phyloP scores from a whole-genome alignment of 2,113 vertebrate species.

The Pseudopodoces humilis region DNA sequence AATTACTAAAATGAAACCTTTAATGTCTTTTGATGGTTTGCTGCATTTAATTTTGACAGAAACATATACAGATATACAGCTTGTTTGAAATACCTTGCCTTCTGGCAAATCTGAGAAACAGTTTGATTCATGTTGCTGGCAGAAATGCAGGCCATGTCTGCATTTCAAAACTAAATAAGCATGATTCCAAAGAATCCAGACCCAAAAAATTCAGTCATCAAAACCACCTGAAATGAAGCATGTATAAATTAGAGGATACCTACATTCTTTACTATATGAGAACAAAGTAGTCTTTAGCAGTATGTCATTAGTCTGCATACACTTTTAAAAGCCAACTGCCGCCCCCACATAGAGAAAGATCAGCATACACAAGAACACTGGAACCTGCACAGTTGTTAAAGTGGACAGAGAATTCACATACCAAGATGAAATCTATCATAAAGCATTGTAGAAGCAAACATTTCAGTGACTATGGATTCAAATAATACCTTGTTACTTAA shows the following conservation, averaged over 20 bases:
- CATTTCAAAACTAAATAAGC: not conserved
- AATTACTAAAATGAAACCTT: conserved; percentile 16
- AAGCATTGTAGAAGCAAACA: not conserved
- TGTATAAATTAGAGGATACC: not conserved
- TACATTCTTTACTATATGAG: not conserved
- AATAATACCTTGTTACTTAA: not conserved
- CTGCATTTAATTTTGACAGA: conserved; percentile 18
- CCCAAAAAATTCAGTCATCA: not conserved
- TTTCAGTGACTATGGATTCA: not conserved
- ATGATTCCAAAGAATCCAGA: not conserved
- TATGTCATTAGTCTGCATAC: not conserved
- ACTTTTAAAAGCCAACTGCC: not conserved
- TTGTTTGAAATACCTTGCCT: not conserved
- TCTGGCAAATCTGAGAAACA: not conserved
- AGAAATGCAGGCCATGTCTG: not conserved
- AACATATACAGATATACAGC: not conserved
- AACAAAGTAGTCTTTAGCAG: not conserved
- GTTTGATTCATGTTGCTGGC: not conserved
- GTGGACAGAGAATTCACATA: not conserved
- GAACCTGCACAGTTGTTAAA: not conserved
- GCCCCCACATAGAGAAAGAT: not conserved
- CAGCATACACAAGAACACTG: not conserved
- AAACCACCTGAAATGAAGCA: not conserved
- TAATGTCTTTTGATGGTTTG: conserved; percentile 35
- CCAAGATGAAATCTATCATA: not conserved